Base-by-base conservation (phyloP, 2,113 vertebrate genomes). In the Oreotrochilus melanogaster region DNA sequence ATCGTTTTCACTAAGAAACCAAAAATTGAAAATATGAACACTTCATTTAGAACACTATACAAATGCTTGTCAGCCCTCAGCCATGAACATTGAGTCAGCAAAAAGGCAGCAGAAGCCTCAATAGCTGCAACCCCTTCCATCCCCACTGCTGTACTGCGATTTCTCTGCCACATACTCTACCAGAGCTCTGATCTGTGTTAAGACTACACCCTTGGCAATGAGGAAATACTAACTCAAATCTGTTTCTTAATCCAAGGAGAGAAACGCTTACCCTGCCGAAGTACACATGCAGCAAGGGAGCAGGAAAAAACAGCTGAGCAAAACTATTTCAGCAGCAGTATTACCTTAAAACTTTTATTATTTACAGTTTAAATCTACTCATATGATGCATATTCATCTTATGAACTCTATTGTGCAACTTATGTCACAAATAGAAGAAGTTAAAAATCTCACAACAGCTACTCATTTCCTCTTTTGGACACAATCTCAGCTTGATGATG, bases 361-460 rank as follows among this genome's bases (percentile, higher is more conserved):
- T 11, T 67, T 57, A 31, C 31, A 65, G 21, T 25, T 73, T 42
- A 58, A 65, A n/a, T 24, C 25, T 10, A 27, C 48, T 61, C 1
- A 0, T 53, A 11, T 8, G 24, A n/a, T 64, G 65, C 21, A 18
- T 6, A 47, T 6, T 27, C 13, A 48, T 18, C 16, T 73, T n/a
- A 43, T 0, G 18, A 90, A 50, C n/a, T 56, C 23, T 17, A 33
- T 22, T 45, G 54, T 0, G 0, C 8, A 79, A 35, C 27, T 18
- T 65, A 30, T 2, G 11, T 24, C n/a, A 72, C 39, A 88, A 76
- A 60, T 3, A 53, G 17, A 88, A 88, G 51, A 85, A 74, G 78
- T 57, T 48, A 70, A 76, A 76, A 50, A 50, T 28, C 54, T 69
- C 62, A 45, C 13, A 53, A 18, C 15, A 51, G 25, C 39, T 70